Base-by-base conservation (phyloP, 2,888 invertebrate species). In the Gymnosoma rotundatum region DNA sequence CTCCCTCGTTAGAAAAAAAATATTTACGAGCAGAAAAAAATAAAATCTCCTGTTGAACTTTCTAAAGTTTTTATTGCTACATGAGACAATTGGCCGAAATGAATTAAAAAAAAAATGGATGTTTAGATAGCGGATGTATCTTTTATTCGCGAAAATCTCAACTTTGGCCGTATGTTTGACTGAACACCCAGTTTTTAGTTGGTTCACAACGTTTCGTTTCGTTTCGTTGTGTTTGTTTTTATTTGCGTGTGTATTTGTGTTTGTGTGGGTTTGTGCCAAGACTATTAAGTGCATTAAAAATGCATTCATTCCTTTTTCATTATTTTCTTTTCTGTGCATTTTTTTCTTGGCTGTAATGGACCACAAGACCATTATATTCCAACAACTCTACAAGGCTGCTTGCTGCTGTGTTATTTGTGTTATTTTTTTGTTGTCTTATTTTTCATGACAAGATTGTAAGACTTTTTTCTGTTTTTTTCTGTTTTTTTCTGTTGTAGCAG, bases 181-280 rank as follows among this genome's bases (percentile, higher is more conserved):
- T 78, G 25, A 69, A 32, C 80, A 81, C 84, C 84, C 84, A 78
- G 84, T 84, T 67, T 73, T 66, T 50, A 52, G 78, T 67, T 78
- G 61, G 64, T 58, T 58, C 52, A 64, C 32, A 64, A 58, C 21
- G 42, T 32, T 75, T 63, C 61, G 61, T 66, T 50, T 50, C 21
- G 42, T 32, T 75, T 63, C 61, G 61, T 66, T 50, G 36, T 72
- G 38, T 70, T 60, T 14, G 54, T 38, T 75, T 58, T 64, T 32
- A 32, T 32, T 32, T 64, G 63, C 36, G 48, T 80, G 54, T 73
- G 38, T 56, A 8, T 64, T 72, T 58, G 64, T 72, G 56, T 20
- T 48, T 84, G 78, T 84, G 84, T 84, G 84, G 84, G 84, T 84
- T 84, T 84, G 73, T 78, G 81, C 76, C 72, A 80, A 74, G 61